A percentile compares a stretch with the other conserved stretches of the same genome.
phyloP scores from a whole-genome alignment of 2,797 vertebrate species.

The Neosalanx taihuensis region DNA sequence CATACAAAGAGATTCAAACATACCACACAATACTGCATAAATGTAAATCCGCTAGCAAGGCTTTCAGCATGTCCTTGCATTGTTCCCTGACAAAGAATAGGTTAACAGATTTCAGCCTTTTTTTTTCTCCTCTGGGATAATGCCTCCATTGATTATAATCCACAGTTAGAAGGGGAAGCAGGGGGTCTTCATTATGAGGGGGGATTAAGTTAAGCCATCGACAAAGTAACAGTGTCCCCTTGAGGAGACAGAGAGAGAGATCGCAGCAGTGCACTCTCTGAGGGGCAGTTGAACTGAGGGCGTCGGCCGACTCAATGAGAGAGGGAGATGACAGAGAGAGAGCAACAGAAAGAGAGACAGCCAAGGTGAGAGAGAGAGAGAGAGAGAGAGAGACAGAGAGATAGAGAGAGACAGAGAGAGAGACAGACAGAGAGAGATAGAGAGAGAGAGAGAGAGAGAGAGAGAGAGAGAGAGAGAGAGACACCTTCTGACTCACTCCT shows the following conservation, averaged over 20 bases:
- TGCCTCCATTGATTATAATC: slow-evolving; percentile 17
- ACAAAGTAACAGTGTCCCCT: slow-evolving; percentile 21
- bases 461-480: neutral
- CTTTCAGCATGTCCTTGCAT: neutral
- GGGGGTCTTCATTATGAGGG: slow-evolving; percentile 24
- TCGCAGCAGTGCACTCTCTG: neutral
- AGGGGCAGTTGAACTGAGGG: slow-evolving; percentile 11
- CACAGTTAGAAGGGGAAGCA: slow-evolving; percentile 15
- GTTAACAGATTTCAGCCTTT: neutral
- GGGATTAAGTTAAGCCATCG: slow-evolving; percentile 36
- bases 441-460: slow-evolving; percentile 5
- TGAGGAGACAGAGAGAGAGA: neutral
- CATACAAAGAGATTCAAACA: neutral
- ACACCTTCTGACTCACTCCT: neutral
- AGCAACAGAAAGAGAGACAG: neutral
- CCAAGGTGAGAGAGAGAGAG: neutral
- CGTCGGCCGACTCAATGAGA: neutral
- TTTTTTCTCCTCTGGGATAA: slow-evolving; percentile 2
- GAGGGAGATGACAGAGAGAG: neutral
- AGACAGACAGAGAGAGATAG: neutral
- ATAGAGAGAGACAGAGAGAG: neutral
- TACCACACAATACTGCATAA: neutral
- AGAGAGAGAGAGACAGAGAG: neutral
- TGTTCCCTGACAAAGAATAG: neutral
- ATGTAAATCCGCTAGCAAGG: neutral